Evolutionary conservation across 2,888 invertebrate genomes (phyloP).

Genomic region (Zaprionus obscuricornis): DNA sequence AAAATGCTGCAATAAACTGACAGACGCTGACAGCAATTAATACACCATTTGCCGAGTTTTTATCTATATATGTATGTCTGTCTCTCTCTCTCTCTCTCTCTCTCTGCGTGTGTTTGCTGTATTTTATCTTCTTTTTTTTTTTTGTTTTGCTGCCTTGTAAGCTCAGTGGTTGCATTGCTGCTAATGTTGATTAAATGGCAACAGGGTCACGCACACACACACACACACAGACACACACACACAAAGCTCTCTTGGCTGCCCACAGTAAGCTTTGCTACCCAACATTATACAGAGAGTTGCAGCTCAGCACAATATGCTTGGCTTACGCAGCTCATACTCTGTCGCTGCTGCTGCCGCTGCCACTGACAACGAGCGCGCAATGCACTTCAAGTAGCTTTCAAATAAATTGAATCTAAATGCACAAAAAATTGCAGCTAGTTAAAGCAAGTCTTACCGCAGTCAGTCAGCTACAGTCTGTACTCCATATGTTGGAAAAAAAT

Average conservation of each 20-base stretch:
- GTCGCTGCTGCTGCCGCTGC: constrained; percentile 9
- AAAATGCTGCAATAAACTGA: constrained; percentile 18
- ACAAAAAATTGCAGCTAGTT: constrained; percentile 30
- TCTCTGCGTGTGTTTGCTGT: not conserved
- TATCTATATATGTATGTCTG: constrained; percentile 1
- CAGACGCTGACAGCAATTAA: constrained; percentile 60
- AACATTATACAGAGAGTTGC: too few species aligned
- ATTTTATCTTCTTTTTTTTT: constrained; percentile 8
- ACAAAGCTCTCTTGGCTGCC: too few species aligned
- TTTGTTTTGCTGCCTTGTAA: constrained; percentile 9
- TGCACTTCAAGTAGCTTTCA: constrained; percentile 41
- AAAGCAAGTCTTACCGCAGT: not conserved
- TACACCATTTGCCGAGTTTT: constrained; percentile 54
- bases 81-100: too few species aligned
- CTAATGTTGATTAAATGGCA: constrained; percentile 78
- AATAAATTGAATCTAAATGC: constrained; percentile 51
- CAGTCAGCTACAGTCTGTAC: too few species aligned
- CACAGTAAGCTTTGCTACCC: too few species aligned
- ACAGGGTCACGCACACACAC: constrained; percentile 43
- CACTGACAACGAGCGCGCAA: constrained; percentile 6
- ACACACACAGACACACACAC: constrained; percentile 22
- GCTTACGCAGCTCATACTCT: too few species aligned
- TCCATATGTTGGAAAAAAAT: too few species aligned
- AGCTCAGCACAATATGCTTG: too few species aligned
- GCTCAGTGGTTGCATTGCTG: constrained; percentile 34